Percentiles rank a stretch among this genome's conserved stretches.
These are phyloP conservation scores for Sardina pilchardus DNA, from an alignment of 2,113 vertebrate genomes.

Conservation along the genomic window DNA sequence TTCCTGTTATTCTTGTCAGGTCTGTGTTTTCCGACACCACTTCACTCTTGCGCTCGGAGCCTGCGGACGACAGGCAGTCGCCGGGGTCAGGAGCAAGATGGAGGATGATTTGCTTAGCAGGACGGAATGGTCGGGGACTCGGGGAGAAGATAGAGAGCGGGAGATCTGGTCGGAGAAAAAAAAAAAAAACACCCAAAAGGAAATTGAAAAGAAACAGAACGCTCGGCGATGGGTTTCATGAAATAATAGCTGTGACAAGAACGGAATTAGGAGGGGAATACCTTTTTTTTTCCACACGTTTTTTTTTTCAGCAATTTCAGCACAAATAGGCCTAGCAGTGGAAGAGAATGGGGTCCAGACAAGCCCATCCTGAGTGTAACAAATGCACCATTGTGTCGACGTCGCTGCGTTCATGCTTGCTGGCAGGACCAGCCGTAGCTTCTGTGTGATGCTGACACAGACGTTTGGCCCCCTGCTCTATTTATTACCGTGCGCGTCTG, in stretches of 20 bases:
- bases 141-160: slow-evolving; percentile 37
- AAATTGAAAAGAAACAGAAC: slow-evolving; percentile 87
- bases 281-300: slow-evolving; percentile 64
- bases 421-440: not conserved
- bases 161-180: slow-evolving; percentile 60
- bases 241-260: slow-evolving; percentile 86
- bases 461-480: not conserved
- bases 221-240: slow-evolving; percentile 83
- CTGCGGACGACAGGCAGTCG: slow-evolving; percentile 20
- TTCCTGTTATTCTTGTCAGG: not conserved
- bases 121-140: slow-evolving; percentile 40
- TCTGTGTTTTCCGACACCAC: not conserved
- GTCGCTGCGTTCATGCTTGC: slow-evolving; percentile 35
- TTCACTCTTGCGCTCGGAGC: not conserved
- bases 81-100: slow-evolving; percentile 43
- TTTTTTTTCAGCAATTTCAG: slow-evolving; percentile 74
- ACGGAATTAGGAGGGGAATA: slow-evolving; percentile 74
- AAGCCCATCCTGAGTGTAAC: slow-evolving; percentile 79
- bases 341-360: slow-evolving; percentile 66
- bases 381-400: slow-evolving; percentile 74
- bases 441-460: not conserved
- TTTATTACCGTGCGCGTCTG: not conserved
- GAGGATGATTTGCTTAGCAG: slow-evolving; percentile 37
- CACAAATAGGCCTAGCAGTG: slow-evolving; percentile 48
- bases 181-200: slow-evolving; percentile 78